Evolutionary conservation across 1,140 invertebrate genomes (phyloP).

Genomic region (Drosophila rhopaloa): DNA sequence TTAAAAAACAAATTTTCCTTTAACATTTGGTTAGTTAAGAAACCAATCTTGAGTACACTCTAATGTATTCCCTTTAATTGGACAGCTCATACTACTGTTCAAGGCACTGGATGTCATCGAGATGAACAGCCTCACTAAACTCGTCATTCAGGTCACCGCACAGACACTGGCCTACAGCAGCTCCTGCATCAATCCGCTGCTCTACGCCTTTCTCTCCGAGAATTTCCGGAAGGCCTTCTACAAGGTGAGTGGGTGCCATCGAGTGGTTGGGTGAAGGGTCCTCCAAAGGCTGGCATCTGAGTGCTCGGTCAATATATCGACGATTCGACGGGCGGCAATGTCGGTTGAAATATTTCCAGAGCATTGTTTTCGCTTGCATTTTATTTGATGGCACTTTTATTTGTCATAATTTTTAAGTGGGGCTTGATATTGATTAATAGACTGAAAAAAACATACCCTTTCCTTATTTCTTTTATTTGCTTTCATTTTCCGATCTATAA

Average conservation of each 20-base stretch:
- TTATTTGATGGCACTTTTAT: conserved; percentile 9
- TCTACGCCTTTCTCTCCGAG: conserved; percentile 87
- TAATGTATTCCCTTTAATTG: conserved; percentile 1
- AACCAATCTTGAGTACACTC: too few species aligned
- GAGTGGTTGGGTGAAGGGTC: conserved; percentile 14
- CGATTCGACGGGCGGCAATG: conserved; percentile 27
- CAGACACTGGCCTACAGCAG: conserved; percentile 97
- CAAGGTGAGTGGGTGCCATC: conserved; percentile 68
- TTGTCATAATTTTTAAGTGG: conserved; percentile 49
- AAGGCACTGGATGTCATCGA: conserved; percentile 90
- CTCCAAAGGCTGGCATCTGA: conserved; percentile 35
- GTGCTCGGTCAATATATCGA: conserved; percentile 63
- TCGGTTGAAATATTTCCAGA: conserved; percentile 22
- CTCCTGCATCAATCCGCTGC: conserved; percentile 96
- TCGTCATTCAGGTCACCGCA: conserved; percentile 91
- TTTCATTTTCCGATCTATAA: neutral
- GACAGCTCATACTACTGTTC: conserved; percentile 91
- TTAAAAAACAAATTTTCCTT: too few species aligned
- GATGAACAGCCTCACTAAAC: conserved; percentile 85
- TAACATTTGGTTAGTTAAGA: too few species aligned
- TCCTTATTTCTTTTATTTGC: neutral
- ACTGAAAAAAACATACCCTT: conserved; percentile 29
- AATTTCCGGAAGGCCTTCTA: conserved; percentile 84
- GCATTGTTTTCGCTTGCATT: conserved; percentile 55
- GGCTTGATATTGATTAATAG: conserved; percentile 34